Percentiles rank a stretch among this genome's conserved stretches.
phyloP scores from a whole-genome alignment of 2,888 invertebrate species.

The Nebria brevicollis region DNA sequence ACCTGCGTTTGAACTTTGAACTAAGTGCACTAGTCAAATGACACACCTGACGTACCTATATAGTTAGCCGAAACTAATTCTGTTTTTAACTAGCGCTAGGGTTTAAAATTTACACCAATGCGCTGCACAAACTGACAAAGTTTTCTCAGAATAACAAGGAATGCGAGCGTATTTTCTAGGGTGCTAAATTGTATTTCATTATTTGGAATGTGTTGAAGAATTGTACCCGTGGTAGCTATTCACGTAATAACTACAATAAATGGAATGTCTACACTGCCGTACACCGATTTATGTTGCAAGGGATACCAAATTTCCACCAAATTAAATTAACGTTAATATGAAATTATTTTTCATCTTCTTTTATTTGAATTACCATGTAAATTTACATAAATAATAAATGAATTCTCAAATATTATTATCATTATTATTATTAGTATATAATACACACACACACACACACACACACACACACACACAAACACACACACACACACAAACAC shows the following conservation, averaged over 20 bases:
- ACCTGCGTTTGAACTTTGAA: slow-evolving; percentile 37
- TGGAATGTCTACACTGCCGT: slow-evolving; percentile 14
- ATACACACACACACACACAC: no score
- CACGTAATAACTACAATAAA: slow-evolving; percentile 31
- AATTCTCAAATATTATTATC: no score
- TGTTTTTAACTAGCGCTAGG: slow-evolving; percentile 13
- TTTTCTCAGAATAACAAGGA: slow-evolving; percentile 17
- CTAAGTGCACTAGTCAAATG: slow-evolving; percentile 22
- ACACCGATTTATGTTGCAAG: not conserved
- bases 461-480: no score
- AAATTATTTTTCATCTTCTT: no score
- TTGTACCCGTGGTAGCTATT: slow-evolving; percentile 3
- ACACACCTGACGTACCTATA: not conserved
- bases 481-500: no score
- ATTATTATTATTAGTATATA: no score
- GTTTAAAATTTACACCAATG: not conserved
- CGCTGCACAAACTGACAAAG: not conserved
- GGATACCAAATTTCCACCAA: not conserved
- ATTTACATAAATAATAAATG: no score
- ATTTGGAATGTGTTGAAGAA: slow-evolving; percentile 23
- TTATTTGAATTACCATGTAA: no score
- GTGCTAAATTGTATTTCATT: slow-evolving; percentile 29
- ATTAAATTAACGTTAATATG: no score
- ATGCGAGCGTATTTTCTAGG: slow-evolving; percentile 8
- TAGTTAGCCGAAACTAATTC: slow-evolving; percentile 14